phyloP scores from a whole-genome alignment of 2,888 invertebrate species.

The Oscheius myriophilus region DNA sequence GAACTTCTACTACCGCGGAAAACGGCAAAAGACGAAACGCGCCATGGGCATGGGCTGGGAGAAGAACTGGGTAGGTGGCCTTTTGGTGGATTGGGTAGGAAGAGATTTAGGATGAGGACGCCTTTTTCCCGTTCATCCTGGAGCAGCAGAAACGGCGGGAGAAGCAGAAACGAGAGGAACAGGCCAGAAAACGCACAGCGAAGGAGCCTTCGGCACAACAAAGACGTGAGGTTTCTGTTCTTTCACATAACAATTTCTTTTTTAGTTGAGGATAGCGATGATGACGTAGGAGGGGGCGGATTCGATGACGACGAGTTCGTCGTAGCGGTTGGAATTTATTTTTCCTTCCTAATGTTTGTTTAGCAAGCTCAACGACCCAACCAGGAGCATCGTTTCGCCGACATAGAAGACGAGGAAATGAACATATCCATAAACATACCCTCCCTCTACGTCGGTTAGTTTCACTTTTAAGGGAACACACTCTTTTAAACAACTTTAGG shows the following conservation, averaged over 20 bases:
- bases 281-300: conserved; percentile 1
- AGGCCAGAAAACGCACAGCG: conserved; percentile 1
- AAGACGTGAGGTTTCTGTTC: background rate
- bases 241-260: background rate
- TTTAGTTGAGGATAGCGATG: background rate
- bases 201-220: background rate
- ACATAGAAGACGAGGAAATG: background rate
- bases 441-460: conserved; percentile 8
- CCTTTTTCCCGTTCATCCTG: conserved; percentile 10
- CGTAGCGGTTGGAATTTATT: background rate
- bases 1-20: conserved; percentile 8
- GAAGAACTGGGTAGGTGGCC: conserved; percentile 8
- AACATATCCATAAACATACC: conserved; percentile 11
- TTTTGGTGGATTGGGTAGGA: background rate
- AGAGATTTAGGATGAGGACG: conserved; percentile 16
- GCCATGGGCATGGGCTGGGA: conserved; percentile 8
- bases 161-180: conserved; percentile 2
- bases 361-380: background rate
- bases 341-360: background rate
- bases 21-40: conserved; percentile 9
- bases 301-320: conserved; percentile 3
- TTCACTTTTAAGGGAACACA: no score
- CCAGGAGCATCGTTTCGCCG: background rate
- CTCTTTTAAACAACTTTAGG: background rate
- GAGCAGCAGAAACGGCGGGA: conserved; percentile 10